These are phyloP conservation scores for Drosophila dunni DNA, from an alignment of 1,140 invertebrate species.

Conservation along the genomic window DNA sequence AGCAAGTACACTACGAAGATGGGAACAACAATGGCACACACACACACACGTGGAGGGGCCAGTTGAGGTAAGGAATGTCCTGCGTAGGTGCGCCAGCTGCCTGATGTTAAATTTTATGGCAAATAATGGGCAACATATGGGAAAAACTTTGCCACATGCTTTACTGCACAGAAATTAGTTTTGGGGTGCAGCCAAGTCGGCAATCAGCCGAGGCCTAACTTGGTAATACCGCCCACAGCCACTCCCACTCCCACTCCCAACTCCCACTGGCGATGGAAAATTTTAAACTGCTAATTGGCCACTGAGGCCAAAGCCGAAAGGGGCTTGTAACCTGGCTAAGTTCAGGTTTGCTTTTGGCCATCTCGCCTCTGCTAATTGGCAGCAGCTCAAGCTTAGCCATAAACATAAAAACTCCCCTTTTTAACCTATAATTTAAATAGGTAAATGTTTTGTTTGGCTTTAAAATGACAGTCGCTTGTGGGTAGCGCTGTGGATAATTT, in stretches of 20 bases:
- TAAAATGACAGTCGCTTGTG: conserved; percentile 5
- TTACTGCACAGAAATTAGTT: conserved; percentile 71
- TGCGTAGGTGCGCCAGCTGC: conserved; percentile 37
- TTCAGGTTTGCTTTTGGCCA: too few relatives aligned
- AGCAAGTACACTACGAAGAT: conserved; percentile 23
- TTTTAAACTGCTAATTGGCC: conserved; percentile 76
- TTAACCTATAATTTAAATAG: too few relatives aligned
- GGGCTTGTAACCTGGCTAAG: conserved; percentile 12
- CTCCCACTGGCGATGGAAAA: conserved; percentile 31
- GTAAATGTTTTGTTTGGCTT: neutral
- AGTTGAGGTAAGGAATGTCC: conserved; percentile 23
- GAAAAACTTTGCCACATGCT: conserved; percentile 73
- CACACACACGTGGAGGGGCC: conserved; percentile 4
- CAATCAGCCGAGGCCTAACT: conserved; percentile 39
- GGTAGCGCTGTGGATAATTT: conserved; percentile 8
- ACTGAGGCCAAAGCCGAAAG: conserved; percentile 41
- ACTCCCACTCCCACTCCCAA: neutral
- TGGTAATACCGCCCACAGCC: conserved; percentile 31
- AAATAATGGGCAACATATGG: conserved; percentile 79
- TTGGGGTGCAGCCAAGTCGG: conserved; percentile 57
- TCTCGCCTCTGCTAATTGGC: conserved; percentile 45
- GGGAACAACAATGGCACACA: conserved; percentile 45
- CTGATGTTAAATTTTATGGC: conserved; percentile 70
- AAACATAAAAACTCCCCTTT: too few relatives aligned
- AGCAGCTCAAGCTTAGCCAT: conserved; percentile 16